Percentiles rank a stretch among this genome's conserved stretches.
Conservation (phyloP, 2,888 invertebrate species). For the Andrena hattorfiana region DNA sequence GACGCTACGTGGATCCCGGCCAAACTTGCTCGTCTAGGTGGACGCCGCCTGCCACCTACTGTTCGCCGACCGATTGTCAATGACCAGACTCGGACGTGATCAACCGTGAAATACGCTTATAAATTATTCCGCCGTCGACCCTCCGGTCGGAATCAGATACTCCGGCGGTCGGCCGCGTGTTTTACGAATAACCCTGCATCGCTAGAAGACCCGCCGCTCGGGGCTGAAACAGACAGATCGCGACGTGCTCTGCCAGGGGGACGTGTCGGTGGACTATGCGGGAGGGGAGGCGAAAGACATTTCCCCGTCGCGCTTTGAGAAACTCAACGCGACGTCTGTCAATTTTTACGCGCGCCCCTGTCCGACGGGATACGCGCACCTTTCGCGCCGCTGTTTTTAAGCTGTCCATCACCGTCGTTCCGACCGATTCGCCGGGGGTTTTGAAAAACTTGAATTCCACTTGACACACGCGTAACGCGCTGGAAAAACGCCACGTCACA, state of each 20-base stretch:
- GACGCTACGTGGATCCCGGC: slow-evolving; percentile 65
- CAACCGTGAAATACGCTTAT: slow-evolving; percentile 65
- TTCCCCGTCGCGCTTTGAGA: slow-evolving; percentile 16
- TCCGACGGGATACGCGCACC: slow-evolving; percentile 30
- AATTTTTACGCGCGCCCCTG: slow-evolving; percentile 31
- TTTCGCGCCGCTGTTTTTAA: slow-evolving; percentile 42
- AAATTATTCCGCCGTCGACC: slow-evolving; percentile 57
- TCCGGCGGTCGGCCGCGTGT: background rate
- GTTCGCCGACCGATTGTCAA: slow-evolving; percentile 66
- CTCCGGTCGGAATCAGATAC: slow-evolving; percentile 40
- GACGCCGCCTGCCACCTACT: slow-evolving; percentile 54
- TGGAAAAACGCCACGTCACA: slow-evolving; percentile 33
- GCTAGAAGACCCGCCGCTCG: background rate
- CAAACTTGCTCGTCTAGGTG: slow-evolving; percentile 48
- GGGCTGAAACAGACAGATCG: background rate
- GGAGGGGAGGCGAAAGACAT: background rate
- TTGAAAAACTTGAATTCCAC: slow-evolving; percentile 40
- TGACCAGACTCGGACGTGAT: slow-evolving; percentile 63
- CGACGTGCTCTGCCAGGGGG: too few relatives aligned
- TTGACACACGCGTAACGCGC: slow-evolving; percentile 38
- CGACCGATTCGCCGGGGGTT: slow-evolving; percentile 29
- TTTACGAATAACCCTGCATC: slow-evolving; percentile 21
- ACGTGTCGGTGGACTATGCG: background rate
- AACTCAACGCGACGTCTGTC: slow-evolving; percentile 56
- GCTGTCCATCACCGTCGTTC: slow-evolving; percentile 51